Conservation (phyloP, 1,140 invertebrate species). For the Nasonia vitripennis region DNA sequence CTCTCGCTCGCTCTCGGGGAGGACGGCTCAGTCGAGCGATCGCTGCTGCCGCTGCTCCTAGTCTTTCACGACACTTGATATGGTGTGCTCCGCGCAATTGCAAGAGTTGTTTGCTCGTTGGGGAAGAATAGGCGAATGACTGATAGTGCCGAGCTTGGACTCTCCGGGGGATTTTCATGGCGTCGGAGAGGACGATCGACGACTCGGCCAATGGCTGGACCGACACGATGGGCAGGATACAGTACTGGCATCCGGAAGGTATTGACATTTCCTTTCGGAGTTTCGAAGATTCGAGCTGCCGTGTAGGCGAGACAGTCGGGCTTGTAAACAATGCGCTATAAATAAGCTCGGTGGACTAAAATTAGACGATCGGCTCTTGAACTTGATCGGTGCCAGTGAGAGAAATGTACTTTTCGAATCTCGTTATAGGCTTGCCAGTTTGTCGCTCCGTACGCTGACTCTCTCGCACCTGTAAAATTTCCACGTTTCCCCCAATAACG, state of each 20-base stretch:
- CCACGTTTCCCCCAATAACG: too few species aligned
- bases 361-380: too few species aligned
- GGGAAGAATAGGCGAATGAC: background rate
- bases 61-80: background rate
- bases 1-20: background rate
- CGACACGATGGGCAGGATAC: conserved; percentile 70
- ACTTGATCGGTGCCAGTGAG: too few species aligned
- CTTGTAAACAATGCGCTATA: conserved; percentile 16
- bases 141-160: background rate
- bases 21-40: background rate
- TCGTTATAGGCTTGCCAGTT: too few species aligned
- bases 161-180: background rate
- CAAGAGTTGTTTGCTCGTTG: background rate
- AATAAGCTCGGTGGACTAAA: background rate
- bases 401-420: too few species aligned
- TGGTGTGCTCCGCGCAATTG: background rate
- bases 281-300: too few species aligned
- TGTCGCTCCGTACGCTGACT: too few species aligned
- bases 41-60: background rate
- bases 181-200: background rate
- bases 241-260: conserved; percentile 73
- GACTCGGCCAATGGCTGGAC: conserved; percentile 58
- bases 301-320: too few species aligned
- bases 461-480: too few species aligned
- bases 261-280: conserved; percentile 28